Evolutionary conservation across 2,113 vertebrate genomes (phyloP).

Genomic region (Nesoenas mayeri): DNA sequence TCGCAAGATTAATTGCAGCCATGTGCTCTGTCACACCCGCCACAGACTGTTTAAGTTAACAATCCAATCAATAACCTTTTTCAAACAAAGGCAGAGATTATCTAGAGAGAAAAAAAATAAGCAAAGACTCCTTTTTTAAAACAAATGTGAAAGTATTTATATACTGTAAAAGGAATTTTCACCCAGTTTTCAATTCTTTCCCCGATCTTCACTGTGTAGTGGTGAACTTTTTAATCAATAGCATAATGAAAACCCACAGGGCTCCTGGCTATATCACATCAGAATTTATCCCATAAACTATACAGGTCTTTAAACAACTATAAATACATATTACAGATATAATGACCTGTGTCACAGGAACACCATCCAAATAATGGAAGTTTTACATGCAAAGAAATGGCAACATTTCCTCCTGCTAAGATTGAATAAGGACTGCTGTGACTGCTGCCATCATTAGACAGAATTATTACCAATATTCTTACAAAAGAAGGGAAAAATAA

Average conservation of each 20-base stretch:
- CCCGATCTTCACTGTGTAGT: not conserved
- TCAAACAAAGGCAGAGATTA: conserved; percentile 56
- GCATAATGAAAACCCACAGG: not conserved
- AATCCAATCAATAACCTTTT: conserved; percentile 69
- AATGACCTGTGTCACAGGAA: not conserved
- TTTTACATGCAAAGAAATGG: not conserved
- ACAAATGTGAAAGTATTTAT: conserved; percentile 31
- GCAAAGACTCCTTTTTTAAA: not conserved
- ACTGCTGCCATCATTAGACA: not conserved
- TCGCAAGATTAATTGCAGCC: conserved; percentile 68
- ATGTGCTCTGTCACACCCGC: conserved; percentile 61
- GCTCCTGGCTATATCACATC: not conserved
- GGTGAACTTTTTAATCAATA: conserved; percentile 35
- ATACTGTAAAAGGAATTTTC: conserved; percentile 1
- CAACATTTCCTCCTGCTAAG: not conserved
- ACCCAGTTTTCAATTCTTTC: not conserved
- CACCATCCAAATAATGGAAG: not conserved
- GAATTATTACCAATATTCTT: not conserved
- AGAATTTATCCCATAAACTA: conserved; percentile 23
- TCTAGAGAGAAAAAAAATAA: not conserved
- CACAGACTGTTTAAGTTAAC: conserved; percentile 70
- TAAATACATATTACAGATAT: not conserved
- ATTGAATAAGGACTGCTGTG: not conserved
- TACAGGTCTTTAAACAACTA: conserved; percentile 1
- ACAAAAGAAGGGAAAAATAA: not conserved